Percentiles rank a stretch among this genome's conserved stretches.
Evolutionary conservation across 2,797 vertebrate genomes (phyloP).

Genomic region (Morus bassanus): DNA sequence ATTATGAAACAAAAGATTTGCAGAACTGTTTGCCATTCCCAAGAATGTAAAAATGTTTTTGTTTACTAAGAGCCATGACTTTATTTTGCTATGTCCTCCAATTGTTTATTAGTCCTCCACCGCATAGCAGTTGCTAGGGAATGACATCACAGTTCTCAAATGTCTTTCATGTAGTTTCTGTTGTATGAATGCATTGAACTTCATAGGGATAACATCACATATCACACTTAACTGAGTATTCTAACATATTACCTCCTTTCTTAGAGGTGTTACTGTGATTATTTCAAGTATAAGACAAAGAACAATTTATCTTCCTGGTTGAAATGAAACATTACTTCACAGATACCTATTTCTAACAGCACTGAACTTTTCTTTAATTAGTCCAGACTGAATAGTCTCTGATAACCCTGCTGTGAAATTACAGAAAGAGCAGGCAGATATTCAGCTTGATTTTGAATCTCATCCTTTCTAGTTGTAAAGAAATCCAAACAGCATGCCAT

Average conservation of each 20-base stretch:
- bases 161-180: neutral
- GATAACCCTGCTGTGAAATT: conserved; percentile 30
- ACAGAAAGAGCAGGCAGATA: neutral
- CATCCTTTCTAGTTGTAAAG: neutral
- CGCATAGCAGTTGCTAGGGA: neutral
- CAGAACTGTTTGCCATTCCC: neutral
- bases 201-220: neutral
- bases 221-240: neutral
- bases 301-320: neutral
- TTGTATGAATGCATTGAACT: neutral
- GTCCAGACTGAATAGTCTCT: neutral
- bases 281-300: neutral
- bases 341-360: neutral
- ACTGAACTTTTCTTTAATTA: conserved; percentile 20
- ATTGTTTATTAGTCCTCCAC: neutral
- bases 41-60: neutral
- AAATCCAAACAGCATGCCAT: conserved; percentile 22
- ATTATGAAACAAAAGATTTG: neutral
- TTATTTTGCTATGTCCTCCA: neutral
- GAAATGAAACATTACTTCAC: neutral
- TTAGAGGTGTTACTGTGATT: neutral
- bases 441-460: conserved; percentile 10
- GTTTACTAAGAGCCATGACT: neutral
- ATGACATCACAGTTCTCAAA: neutral
- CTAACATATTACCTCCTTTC: neutral